These are phyloP conservation scores for Drosophila ironensis DNA, from an alignment of 1,140 invertebrate species.

Conservation along the genomic window DNA sequence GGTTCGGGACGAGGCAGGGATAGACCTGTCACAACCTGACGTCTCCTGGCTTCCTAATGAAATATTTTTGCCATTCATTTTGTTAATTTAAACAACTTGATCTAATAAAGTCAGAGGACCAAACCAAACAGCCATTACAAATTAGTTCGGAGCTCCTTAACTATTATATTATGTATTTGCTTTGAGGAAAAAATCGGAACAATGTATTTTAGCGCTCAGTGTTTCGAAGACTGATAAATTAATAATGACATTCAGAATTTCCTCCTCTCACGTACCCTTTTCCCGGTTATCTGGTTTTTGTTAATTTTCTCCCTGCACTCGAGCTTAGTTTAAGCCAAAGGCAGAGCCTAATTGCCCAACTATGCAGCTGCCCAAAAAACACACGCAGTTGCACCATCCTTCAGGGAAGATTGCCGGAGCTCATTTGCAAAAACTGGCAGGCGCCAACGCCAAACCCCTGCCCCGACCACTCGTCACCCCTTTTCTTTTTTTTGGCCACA, in stretches of 20 bases:
- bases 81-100: slow-evolving; percentile 38
- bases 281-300: background rate
- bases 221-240: no score
- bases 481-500: background rate
- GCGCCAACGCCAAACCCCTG: slow-evolving; percentile 23
- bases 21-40: slow-evolving; percentile 8
- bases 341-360: slow-evolving; percentile 22
- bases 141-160: background rate
- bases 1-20: background rate
- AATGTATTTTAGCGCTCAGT: no score
- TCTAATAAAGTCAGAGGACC: slow-evolving; percentile 2
- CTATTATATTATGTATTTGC: no score
- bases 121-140: background rate
- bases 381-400: slow-evolving; percentile 15
- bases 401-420: slow-evolving; percentile 11
- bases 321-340: slow-evolving; percentile 14
- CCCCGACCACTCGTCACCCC: background rate
- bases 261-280: no score
- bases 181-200: no score
- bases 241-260: no score
- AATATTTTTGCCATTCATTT: slow-evolving; percentile 33
- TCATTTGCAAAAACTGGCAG: slow-evolving; percentile 31
- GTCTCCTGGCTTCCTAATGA: background rate
- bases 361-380: slow-evolving; percentile 30
- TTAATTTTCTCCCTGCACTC: background rate